A percentile compares a stretch with the other conserved stretches of the same genome.
These are phyloP conservation scores for Drosophila sulfurigaster DNA, from an alignment of 1,140 invertebrate genomes.

Conservation along the genomic window DNA sequence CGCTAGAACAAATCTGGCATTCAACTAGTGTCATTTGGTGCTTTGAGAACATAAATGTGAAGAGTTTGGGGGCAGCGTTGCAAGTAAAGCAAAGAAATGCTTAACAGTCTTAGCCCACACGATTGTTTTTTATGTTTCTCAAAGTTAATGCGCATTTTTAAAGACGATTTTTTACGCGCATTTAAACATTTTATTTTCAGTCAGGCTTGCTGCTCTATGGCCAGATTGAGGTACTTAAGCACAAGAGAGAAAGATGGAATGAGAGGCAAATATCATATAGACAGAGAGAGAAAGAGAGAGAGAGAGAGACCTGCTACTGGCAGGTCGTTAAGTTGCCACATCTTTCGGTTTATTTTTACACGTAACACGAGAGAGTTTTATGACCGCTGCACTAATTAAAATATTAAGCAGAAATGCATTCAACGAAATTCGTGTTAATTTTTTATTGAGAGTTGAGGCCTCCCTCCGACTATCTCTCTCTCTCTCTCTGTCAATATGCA, in stretches of 20 bases:
- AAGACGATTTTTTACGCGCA: slow-evolving; percentile 61
- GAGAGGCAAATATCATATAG: background rate
- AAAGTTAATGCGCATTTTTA: slow-evolving; percentile 72
- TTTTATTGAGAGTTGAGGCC: slow-evolving; percentile 41
- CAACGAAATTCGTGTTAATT: slow-evolving; percentile 72
- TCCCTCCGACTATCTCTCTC: background rate
- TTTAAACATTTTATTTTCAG: slow-evolving; percentile 65
- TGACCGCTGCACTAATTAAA: slow-evolving; percentile 74
- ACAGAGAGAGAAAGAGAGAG: background rate
- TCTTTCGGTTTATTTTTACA: slow-evolving; percentile 50
- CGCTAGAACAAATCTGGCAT: background rate
- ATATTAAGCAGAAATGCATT: slow-evolving; percentile 68
- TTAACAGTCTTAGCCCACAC: slow-evolving; percentile 23
- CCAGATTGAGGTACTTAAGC: slow-evolving; percentile 11
- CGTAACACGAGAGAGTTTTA: slow-evolving; percentile 54
- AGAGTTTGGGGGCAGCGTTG: slow-evolving; percentile 9
- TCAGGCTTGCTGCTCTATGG: slow-evolving; percentile 2
- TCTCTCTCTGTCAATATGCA: slow-evolving; percentile 53
- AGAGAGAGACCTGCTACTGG: slow-evolving; percentile 61
- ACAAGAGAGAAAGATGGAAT: background rate
- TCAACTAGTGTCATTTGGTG: slow-evolving; percentile 19
- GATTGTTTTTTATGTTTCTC: slow-evolving; percentile 51
- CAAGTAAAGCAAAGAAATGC: slow-evolving; percentile 24
- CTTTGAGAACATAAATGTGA: background rate
- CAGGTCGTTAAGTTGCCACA: slow-evolving; percentile 70